Percentiles rank a stretch among this genome's conserved stretches.
Conservation (phyloP, 2,797 vertebrate genomes). For the Smutsia gigantea region DNA sequence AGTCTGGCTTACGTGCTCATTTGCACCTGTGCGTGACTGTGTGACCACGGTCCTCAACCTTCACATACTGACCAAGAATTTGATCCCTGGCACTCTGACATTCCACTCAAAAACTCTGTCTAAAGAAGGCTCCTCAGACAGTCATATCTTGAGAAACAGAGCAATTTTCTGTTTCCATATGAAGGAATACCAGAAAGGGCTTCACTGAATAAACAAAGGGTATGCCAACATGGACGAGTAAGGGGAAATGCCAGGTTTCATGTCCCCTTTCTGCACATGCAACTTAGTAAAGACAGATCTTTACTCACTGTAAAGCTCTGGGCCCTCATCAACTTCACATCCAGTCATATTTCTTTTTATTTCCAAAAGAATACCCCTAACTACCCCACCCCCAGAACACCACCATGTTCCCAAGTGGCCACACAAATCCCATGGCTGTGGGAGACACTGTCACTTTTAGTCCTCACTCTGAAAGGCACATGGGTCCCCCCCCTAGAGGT, state of each 20-base stretch:
- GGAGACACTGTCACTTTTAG: background rate
- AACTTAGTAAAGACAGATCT: background rate
- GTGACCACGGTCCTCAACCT: accelerated
- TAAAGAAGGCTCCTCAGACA: background rate
- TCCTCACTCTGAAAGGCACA: background rate
- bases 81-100: background rate
- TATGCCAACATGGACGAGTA: background rate
- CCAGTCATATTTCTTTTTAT: background rate
- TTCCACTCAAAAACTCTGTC: background rate
- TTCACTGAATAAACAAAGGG: background rate
- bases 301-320: background rate
- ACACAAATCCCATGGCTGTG: background rate
- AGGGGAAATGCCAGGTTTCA: background rate
- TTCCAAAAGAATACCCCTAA: background rate
- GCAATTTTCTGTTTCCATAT: background rate
- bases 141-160: background rate
- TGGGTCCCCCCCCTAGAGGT: accelerated
- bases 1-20: background rate
- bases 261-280: background rate
- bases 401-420: background rate
- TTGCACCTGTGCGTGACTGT: background rate
- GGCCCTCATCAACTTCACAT: background rate
- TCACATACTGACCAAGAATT: background rate
- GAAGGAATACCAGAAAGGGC: background rate
- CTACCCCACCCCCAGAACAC: background rate